Evolutionary conservation across 1,140 invertebrate species (phyloP).

Genomic region (Myzus persicae): DNA sequence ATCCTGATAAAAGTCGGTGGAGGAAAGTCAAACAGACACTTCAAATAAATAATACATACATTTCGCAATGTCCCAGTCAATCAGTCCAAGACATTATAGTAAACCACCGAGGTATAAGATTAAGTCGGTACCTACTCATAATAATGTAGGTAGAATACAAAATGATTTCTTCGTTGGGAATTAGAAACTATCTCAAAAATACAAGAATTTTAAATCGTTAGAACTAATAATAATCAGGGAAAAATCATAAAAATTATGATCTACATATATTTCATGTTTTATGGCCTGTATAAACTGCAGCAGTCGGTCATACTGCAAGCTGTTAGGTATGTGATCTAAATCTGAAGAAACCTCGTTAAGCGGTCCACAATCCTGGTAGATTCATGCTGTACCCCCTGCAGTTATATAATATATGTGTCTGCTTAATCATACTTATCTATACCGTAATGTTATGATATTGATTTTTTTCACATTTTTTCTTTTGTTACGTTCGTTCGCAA

Average conservation of each 20-base stretch:
- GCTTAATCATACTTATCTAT: background rate
- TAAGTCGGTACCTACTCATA: too few species aligned
- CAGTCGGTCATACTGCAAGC: background rate
- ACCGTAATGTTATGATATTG: background rate
- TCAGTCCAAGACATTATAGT: background rate
- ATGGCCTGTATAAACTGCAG: background rate
- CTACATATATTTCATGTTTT: background rate
- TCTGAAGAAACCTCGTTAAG: background rate
- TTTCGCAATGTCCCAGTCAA: background rate
- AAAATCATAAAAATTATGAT: background rate
- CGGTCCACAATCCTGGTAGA: background rate
- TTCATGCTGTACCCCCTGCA: background rate
- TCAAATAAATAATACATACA: background rate
- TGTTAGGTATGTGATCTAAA: background rate
- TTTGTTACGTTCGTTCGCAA: background rate
- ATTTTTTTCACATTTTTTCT: background rate
- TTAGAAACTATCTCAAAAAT: background rate
- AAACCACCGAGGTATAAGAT: background rate
- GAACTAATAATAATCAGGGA: background rate
- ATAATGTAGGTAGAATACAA: too few species aligned
- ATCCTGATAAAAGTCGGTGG: background rate
- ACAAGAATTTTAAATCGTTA: background rate
- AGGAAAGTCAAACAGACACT: background rate
- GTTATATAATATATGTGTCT: background rate
- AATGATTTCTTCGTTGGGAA: background rate